Base-by-base conservation (phyloP, 2,888 invertebrate species). In the Lithophane leautieri region DNA sequence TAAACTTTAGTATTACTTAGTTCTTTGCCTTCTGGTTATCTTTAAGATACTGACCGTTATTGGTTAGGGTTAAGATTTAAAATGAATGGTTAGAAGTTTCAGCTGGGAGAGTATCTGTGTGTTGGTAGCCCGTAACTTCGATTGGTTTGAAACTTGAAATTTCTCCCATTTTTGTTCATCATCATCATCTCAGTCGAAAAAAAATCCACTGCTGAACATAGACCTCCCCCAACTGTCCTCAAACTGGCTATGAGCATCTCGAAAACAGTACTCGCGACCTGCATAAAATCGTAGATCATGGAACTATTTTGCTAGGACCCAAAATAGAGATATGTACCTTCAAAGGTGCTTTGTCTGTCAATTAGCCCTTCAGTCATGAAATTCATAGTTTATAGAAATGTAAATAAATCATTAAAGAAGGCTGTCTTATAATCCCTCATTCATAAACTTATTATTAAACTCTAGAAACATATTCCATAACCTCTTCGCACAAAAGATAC, bases 1-100 rank as follows among this genome's bases (percentile, higher is more conserved):
- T 44, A 71, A 80, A 80, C 14, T 69, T 60, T 7, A 6, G 22
- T 54, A 25, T 61, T 44, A 52, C 68, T 68, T 22, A 47, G 52
- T 47, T 52, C 28, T 60, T 7, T 14, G 1, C 22, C 28, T 58
- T 8, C 8, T 19, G 19, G 25, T 22, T 74, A 19, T 16, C 2
- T n/a, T n/a, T 16, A 28, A 47, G 0, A 0, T 52, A 25, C 4
- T 34, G 19, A 1, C 2, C 0, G 1, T 7, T 40, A 6, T n/a
- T 6, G 0, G 4, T 2, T 28, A 9, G 3, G 25, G 25, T 0
- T 2, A 9, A 58, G 2, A 56, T 72, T 54, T 14, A 9, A 9
- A 62, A 50, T 12, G 3, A 47, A 47, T 14, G 14, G 60, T 60
- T 28, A 16, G 22, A 44, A 44, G 2, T 47, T 8, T 28, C 28